Conservation (phyloP, 2,888 invertebrate genomes). For the Chouioia cunea region DNA sequence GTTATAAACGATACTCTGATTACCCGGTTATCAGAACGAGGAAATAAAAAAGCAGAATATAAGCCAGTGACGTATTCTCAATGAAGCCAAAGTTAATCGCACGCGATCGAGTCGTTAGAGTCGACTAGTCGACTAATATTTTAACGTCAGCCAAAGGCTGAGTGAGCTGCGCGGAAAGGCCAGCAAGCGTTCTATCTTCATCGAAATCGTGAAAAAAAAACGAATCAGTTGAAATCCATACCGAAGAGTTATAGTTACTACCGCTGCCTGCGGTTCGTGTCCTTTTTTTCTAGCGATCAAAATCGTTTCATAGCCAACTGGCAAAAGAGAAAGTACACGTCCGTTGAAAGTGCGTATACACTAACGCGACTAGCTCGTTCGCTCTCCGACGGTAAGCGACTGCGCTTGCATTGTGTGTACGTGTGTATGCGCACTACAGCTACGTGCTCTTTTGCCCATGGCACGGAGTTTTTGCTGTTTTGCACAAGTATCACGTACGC, state of each 20-base stretch:
- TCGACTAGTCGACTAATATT: conserved; percentile 59
- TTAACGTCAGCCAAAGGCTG: conserved; percentile 49
- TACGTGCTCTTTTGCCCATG: conserved; percentile 6
- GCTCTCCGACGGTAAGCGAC: conserved; percentile 15
- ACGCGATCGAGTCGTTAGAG: conserved; percentile 63
- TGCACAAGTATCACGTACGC: conserved; percentile 22
- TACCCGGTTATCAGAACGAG: conserved; percentile 33
- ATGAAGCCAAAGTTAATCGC: conserved; percentile 59
- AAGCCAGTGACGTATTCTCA: conserved; percentile 52
- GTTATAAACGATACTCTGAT: conserved; percentile 35
- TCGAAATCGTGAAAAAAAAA: conserved; percentile 20
- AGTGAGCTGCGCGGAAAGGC: conserved; percentile 29
- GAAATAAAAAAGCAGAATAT: conserved; percentile 44
- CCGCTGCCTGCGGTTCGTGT: background rate
- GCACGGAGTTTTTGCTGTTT: conserved; percentile 24
- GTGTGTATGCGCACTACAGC: too few species aligned
- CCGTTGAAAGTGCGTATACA: conserved; percentile 17
- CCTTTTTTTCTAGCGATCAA: conserved; percentile 12
- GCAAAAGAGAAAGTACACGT: conserved; percentile 12
- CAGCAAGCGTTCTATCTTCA: conserved; percentile 3
- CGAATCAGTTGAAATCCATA: conserved; percentile 37
- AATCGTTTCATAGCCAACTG: conserved; percentile 8
- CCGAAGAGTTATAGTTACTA: conserved; percentile 27
- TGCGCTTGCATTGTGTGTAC: background rate
- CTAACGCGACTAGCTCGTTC: conserved; percentile 8